Conservation (phyloP, 2,888 invertebrate genomes). For the Andrena camellia region DNA sequence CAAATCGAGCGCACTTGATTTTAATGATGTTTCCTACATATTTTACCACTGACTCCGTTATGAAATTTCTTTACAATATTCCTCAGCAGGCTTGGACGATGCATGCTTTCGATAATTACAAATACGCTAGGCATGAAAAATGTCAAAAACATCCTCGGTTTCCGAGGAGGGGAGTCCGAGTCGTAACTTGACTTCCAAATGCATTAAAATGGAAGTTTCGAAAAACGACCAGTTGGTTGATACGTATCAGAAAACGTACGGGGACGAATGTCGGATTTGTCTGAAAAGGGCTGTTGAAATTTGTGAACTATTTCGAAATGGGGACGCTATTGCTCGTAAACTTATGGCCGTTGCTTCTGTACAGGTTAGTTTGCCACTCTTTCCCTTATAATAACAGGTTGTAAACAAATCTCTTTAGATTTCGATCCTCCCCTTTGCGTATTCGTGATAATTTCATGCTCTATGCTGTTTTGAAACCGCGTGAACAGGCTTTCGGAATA, state of each 20-base stretch:
- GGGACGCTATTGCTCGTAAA: conserved; percentile 74
- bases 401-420: background rate
- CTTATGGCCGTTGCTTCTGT: conserved; percentile 80
- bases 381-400: conserved; percentile 11
- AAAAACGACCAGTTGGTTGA: conserved; percentile 60
- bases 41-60: background rate
- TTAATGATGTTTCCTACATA: background rate
- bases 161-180: conserved; percentile 36
- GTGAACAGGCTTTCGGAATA: conserved; percentile 1
- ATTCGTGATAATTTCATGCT: conserved; percentile 2
- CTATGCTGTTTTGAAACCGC: background rate
- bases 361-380: conserved; percentile 77
- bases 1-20: background rate
- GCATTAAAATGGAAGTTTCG: conserved; percentile 73
- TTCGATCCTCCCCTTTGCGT: background rate
- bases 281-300: conserved; percentile 72
- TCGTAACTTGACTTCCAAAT: conserved; percentile 42
- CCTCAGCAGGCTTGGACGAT: background rate
- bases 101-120: conserved; percentile 5
- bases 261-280: conserved; percentile 77
- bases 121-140: conserved; percentile 29
- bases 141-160: conserved; percentile 44
- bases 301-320: conserved; percentile 76
- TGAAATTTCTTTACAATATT: background rate
- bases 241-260: conserved; percentile 49